Evolutionary conservation across 2,888 invertebrate genomes (phyloP), one percentile per base, ranked within the genome.

Genomic region (Nemotelus nigrinus): DNA sequence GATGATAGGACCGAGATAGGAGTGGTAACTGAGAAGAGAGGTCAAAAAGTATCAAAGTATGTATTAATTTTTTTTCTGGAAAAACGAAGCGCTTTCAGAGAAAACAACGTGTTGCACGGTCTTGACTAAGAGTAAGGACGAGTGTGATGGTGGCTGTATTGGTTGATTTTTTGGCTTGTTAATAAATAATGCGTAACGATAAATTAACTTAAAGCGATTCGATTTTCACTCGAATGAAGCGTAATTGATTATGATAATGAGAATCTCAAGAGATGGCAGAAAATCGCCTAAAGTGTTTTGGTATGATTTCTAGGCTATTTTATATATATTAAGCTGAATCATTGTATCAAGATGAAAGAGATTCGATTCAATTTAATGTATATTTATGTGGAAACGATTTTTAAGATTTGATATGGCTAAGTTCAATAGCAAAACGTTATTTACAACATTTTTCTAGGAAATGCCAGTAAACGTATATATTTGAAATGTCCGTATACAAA

Each of bases 181-280:
- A 65, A 65, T 5, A 5, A 44, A 65, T 5, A 65, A 10, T 45
- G 45, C 41, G 45, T 45, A 45, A 47, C 47, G 47, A 44, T 68
- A 39, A 68, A 68, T 68, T 55, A 55, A 70, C 43, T 70, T 55
- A 55, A 70, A 70, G 53, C 44, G 43, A 70, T 70, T 70, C 43
- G 48, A 39, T 68, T 68, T 53, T 3, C 53, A 53, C 68, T 68
- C 41, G 8, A 68, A 45, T 53, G 6, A 10, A 68, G 48, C 39
- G 53, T 53, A 50, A 68, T 41, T 68, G 25, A 68, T 47, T 65
- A 47, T 65, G 53, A 48, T 48, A 67, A 47, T 67, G 67, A 50
- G 50, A 25, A 25, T 25, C 25, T 25, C 25, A 25, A 25, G 25
- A 25, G 25, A 25, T 25, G 25, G 25, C 25, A 25, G 25, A 25